phyloP scores from a whole-genome alignment of 2,888 invertebrate genomes.

The Antheraea assamensis region DNA sequence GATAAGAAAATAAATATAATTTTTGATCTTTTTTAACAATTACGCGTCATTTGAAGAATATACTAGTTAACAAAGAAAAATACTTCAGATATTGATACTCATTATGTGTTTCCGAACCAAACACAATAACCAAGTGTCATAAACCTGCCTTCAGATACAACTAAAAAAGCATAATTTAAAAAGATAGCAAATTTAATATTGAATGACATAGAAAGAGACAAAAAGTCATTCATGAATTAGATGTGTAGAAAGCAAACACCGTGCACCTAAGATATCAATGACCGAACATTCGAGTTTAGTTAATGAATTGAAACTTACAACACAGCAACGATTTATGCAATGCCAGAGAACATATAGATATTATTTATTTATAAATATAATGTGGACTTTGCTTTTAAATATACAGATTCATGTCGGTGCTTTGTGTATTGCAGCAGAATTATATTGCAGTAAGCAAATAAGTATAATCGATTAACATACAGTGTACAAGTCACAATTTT shows the following conservation, averaged over 20 bases:
- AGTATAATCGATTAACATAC: no score
- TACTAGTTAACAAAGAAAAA: not conserved
- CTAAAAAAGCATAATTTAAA: not conserved
- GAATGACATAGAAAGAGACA: constrained; percentile 38
- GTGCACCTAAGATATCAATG: constrained; percentile 45
- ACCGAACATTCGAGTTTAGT: constrained; percentile 46
- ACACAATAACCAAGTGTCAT: not conserved
- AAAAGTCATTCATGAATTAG: constrained; percentile 50
- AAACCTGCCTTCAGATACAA: not conserved
- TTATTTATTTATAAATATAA: not conserved
- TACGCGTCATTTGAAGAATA: not conserved
- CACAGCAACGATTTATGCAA: constrained; percentile 13
- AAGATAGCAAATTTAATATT: constrained; percentile 11
- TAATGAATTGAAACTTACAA: constrained; percentile 50
- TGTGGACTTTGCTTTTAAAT: not conserved
- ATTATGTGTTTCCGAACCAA: not conserved
- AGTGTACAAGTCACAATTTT: no score
- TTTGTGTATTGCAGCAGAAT: not conserved
- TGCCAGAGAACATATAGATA: constrained; percentile 5
- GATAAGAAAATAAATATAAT: not conserved
- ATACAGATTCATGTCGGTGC: not conserved
- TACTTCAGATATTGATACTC: not conserved
- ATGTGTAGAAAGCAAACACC: constrained; percentile 44
- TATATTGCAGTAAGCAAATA: not conserved
- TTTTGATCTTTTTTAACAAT: no score